A percentile compares a stretch with the other conserved stretches of the same genome.
Evolutionary conservation across 2,888 invertebrate species (phyloP).

Genomic region (Chrysina gloriosa): DNA sequence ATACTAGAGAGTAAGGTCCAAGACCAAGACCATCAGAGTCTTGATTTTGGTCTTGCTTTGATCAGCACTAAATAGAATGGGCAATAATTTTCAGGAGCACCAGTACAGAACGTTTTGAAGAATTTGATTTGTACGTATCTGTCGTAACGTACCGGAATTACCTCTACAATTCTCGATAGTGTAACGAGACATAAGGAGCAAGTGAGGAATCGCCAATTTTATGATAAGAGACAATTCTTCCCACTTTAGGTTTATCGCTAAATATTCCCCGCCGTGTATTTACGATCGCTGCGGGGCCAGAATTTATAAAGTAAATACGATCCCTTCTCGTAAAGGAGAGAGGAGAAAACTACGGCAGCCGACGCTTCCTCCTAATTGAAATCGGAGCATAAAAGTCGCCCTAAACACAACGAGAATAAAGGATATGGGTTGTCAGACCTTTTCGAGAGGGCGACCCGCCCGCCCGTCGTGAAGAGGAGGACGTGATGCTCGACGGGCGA

Average conservation of each 20-base stretch:
- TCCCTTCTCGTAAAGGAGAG: not conserved
- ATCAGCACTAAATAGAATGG: too few species aligned
- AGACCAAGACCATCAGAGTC: too few species aligned
- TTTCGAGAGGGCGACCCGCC: too few species aligned
- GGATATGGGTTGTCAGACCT: constrained; percentile 33
- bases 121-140: too few species aligned
- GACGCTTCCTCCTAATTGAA: constrained; percentile 18
- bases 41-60: too few species aligned
- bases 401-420: constrained; percentile 22
- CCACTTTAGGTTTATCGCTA: not conserved
- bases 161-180: too few species aligned
- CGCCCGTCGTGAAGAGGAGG: constrained; percentile 18
- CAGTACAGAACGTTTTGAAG: too few species aligned
- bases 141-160: too few species aligned
- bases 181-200: not conserved
- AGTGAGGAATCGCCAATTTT: not conserved
- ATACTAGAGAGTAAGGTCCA: too few species aligned
- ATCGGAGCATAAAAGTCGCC: constrained; percentile 23
- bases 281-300: not conserved
- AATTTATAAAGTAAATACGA: not conserved
- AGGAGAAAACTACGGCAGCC: not conserved
- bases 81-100: too few species aligned
- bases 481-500: constrained; percentile 18
- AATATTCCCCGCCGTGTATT: not conserved
- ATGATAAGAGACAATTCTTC: not conserved